Evolutionary conservation across 2,888 invertebrate genomes (phyloP), one percentile per base, ranked within the genome.

Genomic region (Eupsilia transversa): DNA sequence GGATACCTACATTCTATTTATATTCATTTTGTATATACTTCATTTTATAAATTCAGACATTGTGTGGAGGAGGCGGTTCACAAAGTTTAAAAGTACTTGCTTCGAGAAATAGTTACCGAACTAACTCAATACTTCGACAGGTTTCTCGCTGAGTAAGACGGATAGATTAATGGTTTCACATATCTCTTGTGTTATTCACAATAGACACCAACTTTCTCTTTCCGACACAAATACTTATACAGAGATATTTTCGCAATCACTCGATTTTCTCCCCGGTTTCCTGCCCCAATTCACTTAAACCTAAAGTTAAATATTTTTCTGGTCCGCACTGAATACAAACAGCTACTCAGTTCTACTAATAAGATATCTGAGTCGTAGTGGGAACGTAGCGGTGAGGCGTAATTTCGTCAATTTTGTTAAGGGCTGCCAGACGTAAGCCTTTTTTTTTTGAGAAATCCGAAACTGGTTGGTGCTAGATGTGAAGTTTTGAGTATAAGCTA

Each of bases 201-300:
- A 86, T 83, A 81, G 89, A 87, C 82, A 72, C 83, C 82, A 85
- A 89, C 84, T 86, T 85, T 87, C 79, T 81, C 83, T 86, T 84
- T 87, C 80, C 80, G 74, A 84, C 81, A 79, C 82, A 88, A 87
- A 87, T 86, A 87, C 83, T 78, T 85, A 82, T 85, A 85, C 80
- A 85, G 78, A 87, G 74, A 85, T 82, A 87, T 88, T 89, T 89
- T 84, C 66, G 71, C 86, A 88, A 88, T 88, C 88, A 88, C 82
- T 89, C 88, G 85, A 89, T 90, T 89, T 86, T 88, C 85, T 87
- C 83, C 79, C 87, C 83, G 72, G 79, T 87, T 89, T 88, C 85
- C 88, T 89, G 90, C 88, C 89, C 82, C 89, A 89, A 92, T 92
- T 91, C 89, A 90, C 86, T 91, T 89, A 82, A 86, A 85, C 88